Conservation (phyloP, 2,797 vertebrate genomes). For the Periophthalmus magnuspinnatus region DNA sequence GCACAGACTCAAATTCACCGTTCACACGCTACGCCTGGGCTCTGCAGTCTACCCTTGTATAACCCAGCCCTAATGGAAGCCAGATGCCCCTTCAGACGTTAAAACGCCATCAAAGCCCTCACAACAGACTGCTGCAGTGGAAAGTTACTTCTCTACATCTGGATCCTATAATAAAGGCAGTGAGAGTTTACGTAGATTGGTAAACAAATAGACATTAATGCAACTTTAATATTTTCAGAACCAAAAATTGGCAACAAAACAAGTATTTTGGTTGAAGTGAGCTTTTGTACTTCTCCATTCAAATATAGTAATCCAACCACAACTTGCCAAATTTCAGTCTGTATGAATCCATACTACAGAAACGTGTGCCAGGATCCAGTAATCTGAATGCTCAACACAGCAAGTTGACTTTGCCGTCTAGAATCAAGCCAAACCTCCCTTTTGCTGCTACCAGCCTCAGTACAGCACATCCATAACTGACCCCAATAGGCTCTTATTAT, state of each 20-base stretch:
- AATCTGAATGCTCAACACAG: not conserved
- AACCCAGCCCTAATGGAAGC: slow-evolving; percentile 65
- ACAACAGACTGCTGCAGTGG: slow-evolving; percentile 47
- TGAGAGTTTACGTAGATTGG: slow-evolving; percentile 31
- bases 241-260: not conserved
- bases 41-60: slow-evolving; percentile 53
- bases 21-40: slow-evolving; percentile 65
- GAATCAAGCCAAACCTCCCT: not conserved
- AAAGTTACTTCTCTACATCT: slow-evolving; percentile 61
- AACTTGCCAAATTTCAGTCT: not conserved
- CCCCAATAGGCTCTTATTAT: slow-evolving; percentile 45
- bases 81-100: slow-evolving; percentile 62
- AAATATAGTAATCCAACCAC: not conserved
- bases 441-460: not conserved
- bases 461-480: slow-evolving; percentile 45
- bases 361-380: not conserved
- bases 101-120: slow-evolving; percentile 66
- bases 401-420: not conserved
- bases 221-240: not conserved
- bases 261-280: not conserved
- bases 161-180: slow-evolving; percentile 39
- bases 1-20: slow-evolving; percentile 53
- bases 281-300: not conserved
- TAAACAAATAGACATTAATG: slow-evolving; percentile 31
- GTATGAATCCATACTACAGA: not conserved